Percentiles rank a stretch among this genome's conserved stretches.
Evolutionary conservation across 2,797 vertebrate species (phyloP).

Genomic region (Toxotes lorentzi): DNA sequence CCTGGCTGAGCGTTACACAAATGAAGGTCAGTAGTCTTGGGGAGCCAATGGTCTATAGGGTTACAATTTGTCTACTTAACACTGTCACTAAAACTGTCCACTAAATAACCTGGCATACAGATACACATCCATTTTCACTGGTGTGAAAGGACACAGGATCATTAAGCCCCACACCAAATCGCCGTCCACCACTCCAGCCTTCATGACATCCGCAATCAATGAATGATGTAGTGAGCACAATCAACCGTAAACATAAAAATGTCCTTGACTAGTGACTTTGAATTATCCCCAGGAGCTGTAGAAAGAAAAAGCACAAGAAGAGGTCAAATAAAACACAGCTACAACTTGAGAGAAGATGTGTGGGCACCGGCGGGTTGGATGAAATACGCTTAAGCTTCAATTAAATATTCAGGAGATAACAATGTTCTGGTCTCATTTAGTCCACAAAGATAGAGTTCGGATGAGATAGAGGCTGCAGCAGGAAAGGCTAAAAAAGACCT

Average conservation of each 20-base stretch:
- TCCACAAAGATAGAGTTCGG: conserved; percentile 5
- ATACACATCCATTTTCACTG: conserved; percentile 24
- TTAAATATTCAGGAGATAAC: conserved; percentile 47
- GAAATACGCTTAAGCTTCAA: conserved; percentile 31
- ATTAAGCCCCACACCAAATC: conserved; percentile 24
- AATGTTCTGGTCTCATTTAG: conserved; percentile 35
- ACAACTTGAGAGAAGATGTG: conserved; percentile 12
- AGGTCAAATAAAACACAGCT: conserved; percentile 19
- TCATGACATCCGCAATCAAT: conserved; percentile 8
- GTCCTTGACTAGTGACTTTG: conserved; percentile 33
- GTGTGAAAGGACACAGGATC: conserved; percentile 40
- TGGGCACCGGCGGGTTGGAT: not conserved
- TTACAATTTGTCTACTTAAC: conserved; percentile 47
- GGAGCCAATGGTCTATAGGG: not conserved
- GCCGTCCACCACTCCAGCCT: conserved; percentile 3
- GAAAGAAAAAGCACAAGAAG: not conserved
- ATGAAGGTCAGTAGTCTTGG: conserved; percentile 48
- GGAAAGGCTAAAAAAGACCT: not conserved
- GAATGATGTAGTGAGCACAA: not conserved
- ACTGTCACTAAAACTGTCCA: conserved; percentile 39
- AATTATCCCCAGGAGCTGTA: conserved; percentile 9
- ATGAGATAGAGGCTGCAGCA: conserved; percentile 12
- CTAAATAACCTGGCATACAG: conserved; percentile 38
- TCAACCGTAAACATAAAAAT: conserved; percentile 31
- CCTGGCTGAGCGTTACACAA: conserved; percentile 21